Conservation (phyloP, 2,797 vertebrate species). For the Gymnothorax reevesii region DNA sequence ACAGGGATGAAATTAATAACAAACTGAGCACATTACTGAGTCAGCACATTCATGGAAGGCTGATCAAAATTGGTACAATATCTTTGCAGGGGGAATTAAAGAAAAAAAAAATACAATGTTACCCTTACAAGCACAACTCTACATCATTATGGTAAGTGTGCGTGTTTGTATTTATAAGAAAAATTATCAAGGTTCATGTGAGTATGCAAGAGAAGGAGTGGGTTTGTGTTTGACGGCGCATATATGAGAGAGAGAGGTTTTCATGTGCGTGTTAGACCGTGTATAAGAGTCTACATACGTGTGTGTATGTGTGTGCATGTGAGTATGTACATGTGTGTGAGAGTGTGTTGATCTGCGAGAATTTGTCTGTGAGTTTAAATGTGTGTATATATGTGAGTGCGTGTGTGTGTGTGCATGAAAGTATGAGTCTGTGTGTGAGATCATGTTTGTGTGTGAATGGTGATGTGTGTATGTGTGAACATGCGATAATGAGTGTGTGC, state of each 20-base stretch:
- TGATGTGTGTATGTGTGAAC: slow-evolving; percentile 20
- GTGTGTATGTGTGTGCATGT: background rate
- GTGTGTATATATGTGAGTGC: background rate
- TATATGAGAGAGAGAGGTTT: too few relatives aligned
- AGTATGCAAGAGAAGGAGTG: too few relatives aligned
- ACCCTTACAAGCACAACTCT: background rate
- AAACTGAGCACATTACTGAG: background rate
- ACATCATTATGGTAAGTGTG: too few relatives aligned
- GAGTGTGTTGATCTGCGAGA: background rate
- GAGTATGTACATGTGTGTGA: background rate
- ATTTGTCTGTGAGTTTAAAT: background rate
- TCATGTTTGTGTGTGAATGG: background rate
- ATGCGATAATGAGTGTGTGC: background rate
- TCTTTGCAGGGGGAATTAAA: background rate
- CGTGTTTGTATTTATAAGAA: too few relatives aligned
- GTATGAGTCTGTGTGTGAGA: background rate
- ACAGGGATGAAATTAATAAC: background rate
- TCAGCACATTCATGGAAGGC: background rate
- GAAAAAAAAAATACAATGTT: background rate
- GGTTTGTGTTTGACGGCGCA: too few relatives aligned
- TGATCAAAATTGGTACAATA: background rate
- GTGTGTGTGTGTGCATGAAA: background rate
- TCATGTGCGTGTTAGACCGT: too few relatives aligned
- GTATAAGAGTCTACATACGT: background rate
- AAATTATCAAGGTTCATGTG: too few relatives aligned